A percentile compares a stretch with the other conserved stretches of the same genome.
These are phyloP conservation scores for Microtus ochrogaster DNA, from an alignment of 2,113 vertebrate genomes.

Conservation along the genomic window DNA sequence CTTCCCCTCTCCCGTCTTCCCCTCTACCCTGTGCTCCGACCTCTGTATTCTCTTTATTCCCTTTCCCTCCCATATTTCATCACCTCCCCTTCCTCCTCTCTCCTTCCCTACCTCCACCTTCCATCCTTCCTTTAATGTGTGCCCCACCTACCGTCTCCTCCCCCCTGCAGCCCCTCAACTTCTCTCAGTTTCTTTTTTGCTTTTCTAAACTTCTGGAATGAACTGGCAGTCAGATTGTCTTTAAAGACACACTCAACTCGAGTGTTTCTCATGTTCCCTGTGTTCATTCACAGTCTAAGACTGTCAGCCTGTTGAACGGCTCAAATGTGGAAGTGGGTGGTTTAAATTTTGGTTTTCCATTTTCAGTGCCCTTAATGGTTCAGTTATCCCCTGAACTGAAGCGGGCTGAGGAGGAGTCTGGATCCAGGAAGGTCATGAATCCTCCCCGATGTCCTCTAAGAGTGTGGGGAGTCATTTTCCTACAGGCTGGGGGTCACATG, in stretches of 20 bases:
- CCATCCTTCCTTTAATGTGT: background rate
- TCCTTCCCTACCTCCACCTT: background rate
- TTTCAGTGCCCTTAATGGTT: background rate
- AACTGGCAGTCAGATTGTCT: background rate
- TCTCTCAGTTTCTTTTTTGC: background rate
- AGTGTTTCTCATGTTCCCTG: background rate
- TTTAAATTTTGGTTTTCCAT: background rate
- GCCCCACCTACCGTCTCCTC: background rate
- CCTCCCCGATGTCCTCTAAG: background rate
- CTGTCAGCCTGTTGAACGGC: background rate
- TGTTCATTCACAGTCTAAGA: background rate
- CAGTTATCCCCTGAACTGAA: background rate
- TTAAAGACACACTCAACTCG: background rate
- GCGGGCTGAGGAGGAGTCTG: background rate
- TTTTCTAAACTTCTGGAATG: background rate
- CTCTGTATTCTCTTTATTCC: background rate
- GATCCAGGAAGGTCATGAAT: background rate
- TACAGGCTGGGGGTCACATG: too few species aligned
- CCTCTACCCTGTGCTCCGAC: too few species aligned
- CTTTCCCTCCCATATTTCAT: background rate
- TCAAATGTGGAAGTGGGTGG: background rate
- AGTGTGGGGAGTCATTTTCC: background rate
- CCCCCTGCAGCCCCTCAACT: background rate
- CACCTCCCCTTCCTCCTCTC: too few species aligned
- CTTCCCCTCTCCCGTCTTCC: too few species aligned